Percentiles rank a stretch among this genome's conserved stretches.
Conservation (phyloP, 2,113 vertebrate genomes). For the Corythaixoides concolor region DNA sequence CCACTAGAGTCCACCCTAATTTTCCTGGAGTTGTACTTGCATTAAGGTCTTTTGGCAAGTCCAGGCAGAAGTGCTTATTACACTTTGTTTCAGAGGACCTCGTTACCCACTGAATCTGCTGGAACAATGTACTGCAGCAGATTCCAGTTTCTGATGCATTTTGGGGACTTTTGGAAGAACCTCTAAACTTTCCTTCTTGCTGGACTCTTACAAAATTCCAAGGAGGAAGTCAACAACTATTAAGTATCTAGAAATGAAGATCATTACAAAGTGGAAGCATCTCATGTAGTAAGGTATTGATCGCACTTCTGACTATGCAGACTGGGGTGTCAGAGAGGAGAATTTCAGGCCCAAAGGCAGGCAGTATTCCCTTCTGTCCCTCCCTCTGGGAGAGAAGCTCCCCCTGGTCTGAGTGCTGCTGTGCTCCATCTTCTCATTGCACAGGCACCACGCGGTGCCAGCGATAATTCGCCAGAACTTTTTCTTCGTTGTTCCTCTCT, state of each 20-base stretch:
- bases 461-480: neutral
- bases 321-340: neutral
- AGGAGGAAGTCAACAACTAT: neutral
- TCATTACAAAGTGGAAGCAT: neutral
- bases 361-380: neutral
- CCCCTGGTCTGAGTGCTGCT: neutral
- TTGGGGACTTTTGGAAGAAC: neutral
- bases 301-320: neutral
- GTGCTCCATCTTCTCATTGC: neutral
- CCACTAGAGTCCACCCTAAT: constrained; percentile 42
- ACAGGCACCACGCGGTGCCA: neutral
- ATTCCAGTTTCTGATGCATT: neutral
- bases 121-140: neutral
- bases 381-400: neutral
- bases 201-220: neutral
- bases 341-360: neutral
- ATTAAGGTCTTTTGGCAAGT: constrained; percentile 51
- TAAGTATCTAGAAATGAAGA: neutral
- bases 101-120: neutral
- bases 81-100: constrained; percentile 20
- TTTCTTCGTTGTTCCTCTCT: neutral
- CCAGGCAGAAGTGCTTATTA: constrained; percentile 26
- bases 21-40: constrained; percentile 34
- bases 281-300: neutral
- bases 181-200: neutral